Evolutionary conservation across 2,888 invertebrate genomes (phyloP).

Genomic region (Melinaea marsaeus): DNA sequence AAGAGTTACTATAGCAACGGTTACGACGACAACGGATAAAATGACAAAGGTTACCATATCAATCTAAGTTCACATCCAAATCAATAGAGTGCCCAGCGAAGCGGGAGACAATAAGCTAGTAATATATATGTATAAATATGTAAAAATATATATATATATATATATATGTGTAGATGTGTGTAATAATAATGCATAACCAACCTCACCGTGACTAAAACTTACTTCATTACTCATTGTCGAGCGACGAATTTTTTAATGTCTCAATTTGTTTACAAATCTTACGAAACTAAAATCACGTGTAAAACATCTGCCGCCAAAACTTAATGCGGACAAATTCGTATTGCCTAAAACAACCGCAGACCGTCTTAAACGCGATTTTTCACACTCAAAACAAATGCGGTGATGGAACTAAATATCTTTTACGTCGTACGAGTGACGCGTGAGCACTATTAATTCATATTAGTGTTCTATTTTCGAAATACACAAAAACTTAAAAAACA

Average conservation of each 20-base stretch:
- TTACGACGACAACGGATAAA: too few relatives aligned
- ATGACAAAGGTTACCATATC: too few relatives aligned
- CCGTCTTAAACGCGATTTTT: conserved; percentile 71
- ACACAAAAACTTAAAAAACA: conserved; percentile 28
- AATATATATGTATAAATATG: conserved; percentile 11
- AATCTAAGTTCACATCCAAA: too few relatives aligned
- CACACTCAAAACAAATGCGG: conserved; percentile 72
- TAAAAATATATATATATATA: background rate
- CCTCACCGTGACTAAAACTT: background rate
- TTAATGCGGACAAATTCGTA: conserved; percentile 71
- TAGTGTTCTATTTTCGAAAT: conserved; percentile 59
- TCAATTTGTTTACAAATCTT: conserved; percentile 54
- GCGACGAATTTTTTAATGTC: conserved; percentile 32
- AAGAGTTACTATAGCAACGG: too few relatives aligned
- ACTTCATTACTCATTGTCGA: conserved; percentile 17
- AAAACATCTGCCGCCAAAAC: conserved; percentile 54
- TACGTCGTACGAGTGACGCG: conserved; percentile 42
- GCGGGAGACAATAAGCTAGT: too few relatives aligned
- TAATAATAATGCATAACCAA: background rate
- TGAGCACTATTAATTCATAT: conserved; percentile 64
- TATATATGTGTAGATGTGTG: too few relatives aligned
- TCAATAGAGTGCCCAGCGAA: too few relatives aligned
- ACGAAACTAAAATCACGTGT: conserved; percentile 62
- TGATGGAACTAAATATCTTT: conserved; percentile 48
- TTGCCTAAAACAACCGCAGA: conserved; percentile 68